These are phyloP conservation scores for Troides aeacus DNA, from an alignment of 2,888 invertebrate species.

Conservation along the genomic window DNA sequence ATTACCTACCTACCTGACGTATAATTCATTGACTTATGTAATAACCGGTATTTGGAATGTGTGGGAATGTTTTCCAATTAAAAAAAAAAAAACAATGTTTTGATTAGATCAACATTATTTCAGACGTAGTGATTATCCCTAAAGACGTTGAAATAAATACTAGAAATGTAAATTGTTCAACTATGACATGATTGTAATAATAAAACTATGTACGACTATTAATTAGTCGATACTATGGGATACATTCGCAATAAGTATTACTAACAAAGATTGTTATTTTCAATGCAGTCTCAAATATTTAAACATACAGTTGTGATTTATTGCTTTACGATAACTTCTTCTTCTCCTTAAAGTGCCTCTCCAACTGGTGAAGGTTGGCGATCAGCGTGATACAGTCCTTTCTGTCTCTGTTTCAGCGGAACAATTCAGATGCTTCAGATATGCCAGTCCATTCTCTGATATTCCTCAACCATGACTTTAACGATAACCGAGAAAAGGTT, in stretches of 20 bases:
- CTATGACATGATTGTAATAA: not conserved
- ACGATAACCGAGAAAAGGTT: constrained; percentile 24
- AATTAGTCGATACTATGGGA: no score
- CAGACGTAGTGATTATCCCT: not conserved
- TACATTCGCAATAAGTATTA: not conserved
- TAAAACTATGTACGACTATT: not conserved
- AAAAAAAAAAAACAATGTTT: not conserved
- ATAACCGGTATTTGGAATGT: constrained; percentile 61
- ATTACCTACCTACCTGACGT: constrained; percentile 79
- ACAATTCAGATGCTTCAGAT: no score
- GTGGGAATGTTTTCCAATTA: constrained; percentile 49
- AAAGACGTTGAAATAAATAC: not conserved
- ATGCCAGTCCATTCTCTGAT: no score
- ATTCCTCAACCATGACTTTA: no score
- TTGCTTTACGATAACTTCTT: not conserved
- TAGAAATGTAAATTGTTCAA: not conserved
- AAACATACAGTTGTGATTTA: not conserved
- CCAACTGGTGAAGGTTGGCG: no score
- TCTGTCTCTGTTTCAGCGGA: no score
- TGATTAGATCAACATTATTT: not conserved
- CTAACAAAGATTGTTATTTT: not conserved
- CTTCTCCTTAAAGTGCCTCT: no score
- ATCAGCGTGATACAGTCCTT: no score
- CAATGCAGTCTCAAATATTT: not conserved
- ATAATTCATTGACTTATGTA: constrained; percentile 73